Percentiles rank a stretch among this genome's conserved stretches.
Conservation (phyloP, 2,888 invertebrate species). For the Cryptocephalus moraei region DNA sequence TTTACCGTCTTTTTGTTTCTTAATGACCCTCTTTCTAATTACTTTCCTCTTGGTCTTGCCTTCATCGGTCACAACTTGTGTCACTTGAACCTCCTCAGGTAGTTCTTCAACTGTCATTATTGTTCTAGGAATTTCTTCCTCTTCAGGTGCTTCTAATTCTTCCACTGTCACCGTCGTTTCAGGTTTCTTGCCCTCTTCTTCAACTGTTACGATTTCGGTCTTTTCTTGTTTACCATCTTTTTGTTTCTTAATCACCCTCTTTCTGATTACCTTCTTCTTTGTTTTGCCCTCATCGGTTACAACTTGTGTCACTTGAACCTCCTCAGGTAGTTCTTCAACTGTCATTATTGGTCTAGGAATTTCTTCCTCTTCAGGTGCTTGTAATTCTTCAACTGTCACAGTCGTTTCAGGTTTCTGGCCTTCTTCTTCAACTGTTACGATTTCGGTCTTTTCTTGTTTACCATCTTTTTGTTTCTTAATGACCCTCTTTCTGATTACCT, state of each 20-base stretch:
- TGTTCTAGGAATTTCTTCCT: conserved; percentile 23
- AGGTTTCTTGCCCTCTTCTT: conserved; percentile 22
- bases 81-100: conserved; percentile 14
- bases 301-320: conserved; percentile 12
- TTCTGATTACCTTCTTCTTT: conserved; percentile 24
- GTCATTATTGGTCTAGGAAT: conserved; percentile 21
- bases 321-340: conserved; percentile 17
- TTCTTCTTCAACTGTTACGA: conserved; percentile 20
- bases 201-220: conserved; percentile 29
- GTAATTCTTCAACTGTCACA: conserved; percentile 19
- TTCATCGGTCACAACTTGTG: conserved; percentile 18
- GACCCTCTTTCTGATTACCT: conserved; percentile 31
- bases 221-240: conserved; percentile 22
- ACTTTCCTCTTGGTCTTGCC: conserved; percentile 32
- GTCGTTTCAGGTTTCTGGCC: conserved; percentile 25
- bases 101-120: conserved; percentile 18
- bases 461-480: conserved; percentile 35
- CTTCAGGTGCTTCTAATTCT: conserved; percentile 16
- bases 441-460: conserved; percentile 33
- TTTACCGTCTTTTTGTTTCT: conserved; percentile 35
- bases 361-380: conserved; percentile 10
- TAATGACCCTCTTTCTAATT: conserved; percentile 28
- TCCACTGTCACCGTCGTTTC: conserved; percentile 19
- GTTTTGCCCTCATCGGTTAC: conserved; percentile 26
- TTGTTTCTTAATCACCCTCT: conserved; percentile 22